Evolutionary conservation across 2,888 invertebrate species (phyloP).

Genomic region (Uropetala carovei): DNA sequence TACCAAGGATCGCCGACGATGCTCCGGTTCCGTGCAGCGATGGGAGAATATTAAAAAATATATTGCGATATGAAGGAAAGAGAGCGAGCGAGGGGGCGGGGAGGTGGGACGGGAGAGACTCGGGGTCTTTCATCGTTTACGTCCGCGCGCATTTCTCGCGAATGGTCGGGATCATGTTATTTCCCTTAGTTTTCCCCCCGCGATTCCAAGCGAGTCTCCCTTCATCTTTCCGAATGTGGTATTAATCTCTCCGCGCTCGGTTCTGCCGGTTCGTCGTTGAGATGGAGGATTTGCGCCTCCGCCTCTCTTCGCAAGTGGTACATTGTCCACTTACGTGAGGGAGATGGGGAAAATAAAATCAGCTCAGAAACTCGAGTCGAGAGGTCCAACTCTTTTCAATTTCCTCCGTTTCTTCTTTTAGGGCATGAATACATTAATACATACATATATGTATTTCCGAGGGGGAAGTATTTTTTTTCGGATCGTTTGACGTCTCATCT

Average conservation of each 20-base stretch:
- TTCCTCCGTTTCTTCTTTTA: not conserved
- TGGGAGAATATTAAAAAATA: not conserved
- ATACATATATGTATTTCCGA: no score
- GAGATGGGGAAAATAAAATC: not conserved
- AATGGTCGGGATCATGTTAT: not conserved
- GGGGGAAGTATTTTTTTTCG: not conserved
- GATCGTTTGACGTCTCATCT: not conserved
- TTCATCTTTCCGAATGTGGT: conserved; percentile 32
- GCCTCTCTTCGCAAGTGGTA: not conserved
- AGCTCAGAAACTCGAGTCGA: not conserved
- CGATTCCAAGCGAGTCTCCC: conserved; percentile 4
- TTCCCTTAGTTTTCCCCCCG: no score
- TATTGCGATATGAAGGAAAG: not conserved
- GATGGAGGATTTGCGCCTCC: not conserved
- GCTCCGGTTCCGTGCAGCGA: not conserved
- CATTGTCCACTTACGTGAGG: not conserved
- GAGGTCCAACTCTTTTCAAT: not conserved
- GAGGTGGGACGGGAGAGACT: not conserved
- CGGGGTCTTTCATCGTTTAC: not conserved
- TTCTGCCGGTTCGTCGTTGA: conserved; percentile 2
- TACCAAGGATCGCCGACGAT: not conserved
- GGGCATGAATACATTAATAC: not conserved
- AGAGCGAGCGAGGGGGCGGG: not conserved
- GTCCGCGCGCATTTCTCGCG: not conserved
- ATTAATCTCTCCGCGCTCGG: not conserved